Evolutionary conservation across 2,888 invertebrate species (phyloP), one percentile per base, ranked within the genome.

Genomic region (Orchesella flavescens): DNA sequence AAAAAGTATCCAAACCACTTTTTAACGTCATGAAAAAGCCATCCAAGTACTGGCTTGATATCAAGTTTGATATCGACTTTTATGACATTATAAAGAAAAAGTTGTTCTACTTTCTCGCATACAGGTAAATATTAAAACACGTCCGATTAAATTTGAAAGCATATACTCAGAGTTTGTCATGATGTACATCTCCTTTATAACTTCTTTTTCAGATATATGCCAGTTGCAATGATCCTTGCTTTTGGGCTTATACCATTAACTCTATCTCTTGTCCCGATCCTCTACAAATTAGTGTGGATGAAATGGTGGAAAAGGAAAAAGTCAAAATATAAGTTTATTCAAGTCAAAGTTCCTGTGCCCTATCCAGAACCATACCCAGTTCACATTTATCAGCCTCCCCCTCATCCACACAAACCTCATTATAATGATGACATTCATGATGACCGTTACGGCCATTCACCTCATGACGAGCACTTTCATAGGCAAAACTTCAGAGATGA

Each of bases 31-130:
- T 74, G 15, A 84, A 84, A 63, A 63, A 84, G n/a, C 81, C 84
- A 9, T 72, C 61, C 46, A 81, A 84, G 23, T 84, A 82, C 23
- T 84, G 84, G 84, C 66, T 86, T n/a, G 84, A 86, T 65, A 53
- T 86, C 12, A 78, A 84, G 46, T 82, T 87, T 19, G 85, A 84
- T 34, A 66, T 86, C 0, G 85, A 85, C 9, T 34, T 87, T 10
- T 74, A 80, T 34, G 83, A 85, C 3, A 34, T 87, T 13, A 21
- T 87, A 4, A 86, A 77, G 72, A 84, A 86, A 46, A 85, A 86
- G 55, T 24, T 87, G 10, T 19, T 81, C 0, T 81, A 76, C 46
- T 63, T 85, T 7, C 24, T 87, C 13, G 84, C 87, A 2, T 57
- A 75, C 9, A 84, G 80, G 53, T n/a, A n/a, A n/a, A n/a, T n/a